These are phyloP conservation scores for Sebastes taczanowskii DNA, from an alignment of 2,797 vertebrate genomes.

Conservation along the genomic window DNA sequence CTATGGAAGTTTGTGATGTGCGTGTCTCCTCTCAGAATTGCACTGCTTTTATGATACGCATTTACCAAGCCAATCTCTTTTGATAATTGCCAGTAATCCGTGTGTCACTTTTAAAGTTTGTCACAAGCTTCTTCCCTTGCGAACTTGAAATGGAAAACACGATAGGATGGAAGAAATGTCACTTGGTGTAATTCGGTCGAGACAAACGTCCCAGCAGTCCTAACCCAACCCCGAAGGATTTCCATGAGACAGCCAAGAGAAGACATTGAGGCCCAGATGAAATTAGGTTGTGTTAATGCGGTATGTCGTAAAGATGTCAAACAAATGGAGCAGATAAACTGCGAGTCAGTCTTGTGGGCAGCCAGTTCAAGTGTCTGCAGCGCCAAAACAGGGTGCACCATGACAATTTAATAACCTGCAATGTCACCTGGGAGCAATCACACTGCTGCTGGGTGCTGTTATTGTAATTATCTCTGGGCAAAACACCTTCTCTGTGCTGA, in stretches of 20 bases:
- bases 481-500: slow-evolving; percentile 50
- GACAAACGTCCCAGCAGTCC: slow-evolving; percentile 70
- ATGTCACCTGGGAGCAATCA: slow-evolving; percentile 75
- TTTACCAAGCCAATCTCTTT: slow-evolving; percentile 24
- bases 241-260: slow-evolving; percentile 69
- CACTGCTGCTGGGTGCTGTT: slow-evolving; percentile 53
- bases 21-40: background rate
- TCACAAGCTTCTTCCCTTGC: slow-evolving; percentile 31
- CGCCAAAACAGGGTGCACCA: slow-evolving; percentile 58
- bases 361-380: slow-evolving; percentile 58
- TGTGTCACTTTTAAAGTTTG: slow-evolving; percentile 78
- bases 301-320: slow-evolving; percentile 78
- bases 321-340: slow-evolving; percentile 78
- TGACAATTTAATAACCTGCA: slow-evolving; percentile 77
- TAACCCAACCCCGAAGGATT: slow-evolving; percentile 79
- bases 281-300: slow-evolving; percentile 77
- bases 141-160: slow-evolving; percentile 60
- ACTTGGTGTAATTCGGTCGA: slow-evolving; percentile 71
- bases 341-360: slow-evolving; percentile 64
- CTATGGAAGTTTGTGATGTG: background rate
- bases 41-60: slow-evolving; percentile 28
- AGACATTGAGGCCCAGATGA: slow-evolving; percentile 71
- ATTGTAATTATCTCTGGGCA: slow-evolving; percentile 70
- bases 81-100: slow-evolving; percentile 78
- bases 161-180: slow-evolving; percentile 51